phyloP scores from a whole-genome alignment of 2,113 vertebrate species.

The Burhinus oedicnemus region DNA sequence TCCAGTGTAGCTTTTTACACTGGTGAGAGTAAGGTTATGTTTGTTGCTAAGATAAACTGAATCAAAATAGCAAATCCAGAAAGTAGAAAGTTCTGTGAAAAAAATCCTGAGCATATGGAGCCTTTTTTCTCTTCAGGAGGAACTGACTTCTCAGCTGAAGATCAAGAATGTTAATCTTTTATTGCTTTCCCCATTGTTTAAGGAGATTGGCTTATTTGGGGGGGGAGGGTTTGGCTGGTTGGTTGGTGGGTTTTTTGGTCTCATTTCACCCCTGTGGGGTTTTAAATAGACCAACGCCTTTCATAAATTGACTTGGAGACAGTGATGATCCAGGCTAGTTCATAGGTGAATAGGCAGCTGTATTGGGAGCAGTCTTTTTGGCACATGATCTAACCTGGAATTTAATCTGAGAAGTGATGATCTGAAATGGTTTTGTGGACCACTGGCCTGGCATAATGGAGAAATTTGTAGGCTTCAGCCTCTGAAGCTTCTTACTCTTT shows the following conservation, averaged over 20 bases:
- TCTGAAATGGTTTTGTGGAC: not conserved
- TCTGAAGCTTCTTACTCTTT: not conserved
- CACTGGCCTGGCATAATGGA: not conserved
- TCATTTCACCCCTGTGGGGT: not conserved
- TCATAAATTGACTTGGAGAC: not conserved
- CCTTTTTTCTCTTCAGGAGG: not conserved
- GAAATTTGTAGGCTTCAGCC: not conserved
- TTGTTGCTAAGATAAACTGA: not conserved
- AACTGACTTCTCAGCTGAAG: not conserved
- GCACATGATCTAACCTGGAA: not conserved
- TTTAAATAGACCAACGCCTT: not conserved
- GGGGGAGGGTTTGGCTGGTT: fast-evolving
- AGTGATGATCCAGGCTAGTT: not conserved
- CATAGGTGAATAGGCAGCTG: not conserved
- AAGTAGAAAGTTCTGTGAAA: not conserved
- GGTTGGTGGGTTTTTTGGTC: not conserved
- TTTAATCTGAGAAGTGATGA: not conserved
- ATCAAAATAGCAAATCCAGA: not conserved
- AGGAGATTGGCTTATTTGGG: not conserved
- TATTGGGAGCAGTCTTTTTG: not conserved
- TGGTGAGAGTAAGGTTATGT: not conserved
- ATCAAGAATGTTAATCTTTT: not conserved
- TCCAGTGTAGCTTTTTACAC: not conserved
- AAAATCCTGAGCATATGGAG: not conserved
- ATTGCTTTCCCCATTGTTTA: not conserved